Evolutionary conservation across 2,888 invertebrate species (phyloP).

Genomic region (Aspidapion aeneum): DNA sequence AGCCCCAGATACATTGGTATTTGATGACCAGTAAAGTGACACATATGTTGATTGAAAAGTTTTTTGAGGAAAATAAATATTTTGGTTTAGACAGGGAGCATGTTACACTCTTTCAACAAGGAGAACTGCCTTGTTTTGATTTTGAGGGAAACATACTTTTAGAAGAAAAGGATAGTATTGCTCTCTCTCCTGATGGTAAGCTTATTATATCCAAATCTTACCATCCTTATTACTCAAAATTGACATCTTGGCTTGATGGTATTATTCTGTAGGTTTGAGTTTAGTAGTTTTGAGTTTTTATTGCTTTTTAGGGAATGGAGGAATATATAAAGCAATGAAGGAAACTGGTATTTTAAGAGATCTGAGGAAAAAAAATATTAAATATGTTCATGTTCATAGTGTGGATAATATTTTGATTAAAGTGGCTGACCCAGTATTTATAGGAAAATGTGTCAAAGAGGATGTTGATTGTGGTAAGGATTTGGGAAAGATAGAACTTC

Average conservation of each 20-base stretch:
- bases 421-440: slow-evolving; percentile 95
- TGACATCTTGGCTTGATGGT: not conserved
- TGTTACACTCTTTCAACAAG: slow-evolving; percentile 87
- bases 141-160: slow-evolving; percentile 91
- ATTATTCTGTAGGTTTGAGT: not conserved
- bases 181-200: slow-evolving; percentile 83
- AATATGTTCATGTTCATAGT: slow-evolving; percentile 92
- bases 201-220: too few relatives aligned
- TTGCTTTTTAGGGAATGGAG: slow-evolving; percentile 59
- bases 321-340: slow-evolving; percentile 75
- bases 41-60: slow-evolving; percentile 75
- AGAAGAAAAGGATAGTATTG: slow-evolving; percentile 73
- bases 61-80: slow-evolving; percentile 73
- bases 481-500: slow-evolving; percentile 5
- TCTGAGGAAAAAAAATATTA: slow-evolving; percentile 73
- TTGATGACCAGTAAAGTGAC: slow-evolving; percentile 98
- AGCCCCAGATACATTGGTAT: slow-evolving; percentile 70
- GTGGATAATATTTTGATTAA: slow-evolving; percentile 98
- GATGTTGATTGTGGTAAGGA: slow-evolving; percentile 79
- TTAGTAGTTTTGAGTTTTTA: not conserved
- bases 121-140: slow-evolving; percentile 88
- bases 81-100: slow-evolving; percentile 83
- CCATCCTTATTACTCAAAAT: not conserved
- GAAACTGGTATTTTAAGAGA: slow-evolving; percentile 73
- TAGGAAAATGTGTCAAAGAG: slow-evolving; percentile 62